Percentiles rank a stretch among this genome's conserved stretches.
Evolutionary conservation across 1,140 invertebrate genomes (phyloP).

Genomic region (Heliconius congener): DNA sequence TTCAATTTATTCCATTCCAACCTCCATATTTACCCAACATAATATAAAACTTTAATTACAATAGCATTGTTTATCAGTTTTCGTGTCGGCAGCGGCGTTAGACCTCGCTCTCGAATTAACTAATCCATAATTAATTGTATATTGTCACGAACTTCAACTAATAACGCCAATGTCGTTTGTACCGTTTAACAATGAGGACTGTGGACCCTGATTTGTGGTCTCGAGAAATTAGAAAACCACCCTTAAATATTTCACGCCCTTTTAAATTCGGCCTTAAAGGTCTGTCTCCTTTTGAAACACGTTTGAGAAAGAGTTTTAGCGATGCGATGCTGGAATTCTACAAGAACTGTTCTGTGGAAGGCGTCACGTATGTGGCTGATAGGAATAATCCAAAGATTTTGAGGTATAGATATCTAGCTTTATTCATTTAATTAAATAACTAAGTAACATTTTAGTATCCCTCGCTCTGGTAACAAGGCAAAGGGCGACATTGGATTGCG

Average conservation of each 20-base stretch:
- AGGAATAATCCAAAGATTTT: neutral
- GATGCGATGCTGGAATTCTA: conserved; percentile 46
- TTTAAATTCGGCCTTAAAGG: conserved; percentile 25
- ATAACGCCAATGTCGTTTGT: neutral
- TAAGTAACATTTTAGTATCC: too few species aligned
- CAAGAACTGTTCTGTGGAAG: conserved; percentile 35
- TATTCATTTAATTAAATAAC: neutral
- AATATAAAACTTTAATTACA: neutral
- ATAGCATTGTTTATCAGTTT: neutral
- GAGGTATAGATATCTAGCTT: conserved; percentile 15
- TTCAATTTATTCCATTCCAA: neutral
- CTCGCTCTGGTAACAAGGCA: too few species aligned
- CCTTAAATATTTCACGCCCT: conserved; percentile 17
- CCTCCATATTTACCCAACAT: neutral
- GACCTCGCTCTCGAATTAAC: neutral
- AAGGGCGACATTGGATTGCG: too few species aligned
- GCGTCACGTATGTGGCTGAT: conserved; percentile 22
- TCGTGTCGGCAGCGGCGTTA: neutral
- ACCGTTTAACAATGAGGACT: conserved; percentile 46
- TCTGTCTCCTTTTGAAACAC: conserved; percentile 35
- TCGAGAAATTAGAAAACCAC: conserved; percentile 17
- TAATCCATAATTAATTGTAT: neutral
- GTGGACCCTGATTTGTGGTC: conserved; percentile 49
- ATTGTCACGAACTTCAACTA: neutral
- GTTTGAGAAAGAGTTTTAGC: conserved; percentile 44